Evolutionary conservation across 1,140 invertebrate genomes (phyloP).

Genomic region (Agrypnia vestita): DNA sequence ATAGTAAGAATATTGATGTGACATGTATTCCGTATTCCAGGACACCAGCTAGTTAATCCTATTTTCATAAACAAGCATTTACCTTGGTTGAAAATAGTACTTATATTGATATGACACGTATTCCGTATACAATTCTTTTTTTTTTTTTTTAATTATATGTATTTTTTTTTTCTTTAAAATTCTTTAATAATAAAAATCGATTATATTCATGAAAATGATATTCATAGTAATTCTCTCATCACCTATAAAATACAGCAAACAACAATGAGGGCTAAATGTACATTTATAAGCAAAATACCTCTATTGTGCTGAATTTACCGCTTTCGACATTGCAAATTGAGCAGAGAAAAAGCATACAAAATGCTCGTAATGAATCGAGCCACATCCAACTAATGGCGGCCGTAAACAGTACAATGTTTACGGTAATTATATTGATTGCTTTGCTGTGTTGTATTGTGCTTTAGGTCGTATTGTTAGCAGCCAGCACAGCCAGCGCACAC

Average conservation of each 20-base stretch:
- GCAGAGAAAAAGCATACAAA: constrained; percentile 7
- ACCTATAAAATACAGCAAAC: too few relatives aligned
- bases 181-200: not conserved
- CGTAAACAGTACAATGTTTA: constrained; percentile 7
- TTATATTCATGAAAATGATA: too few relatives aligned
- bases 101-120: too few relatives aligned
- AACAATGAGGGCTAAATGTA: too few relatives aligned
- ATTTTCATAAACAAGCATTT: too few relatives aligned
- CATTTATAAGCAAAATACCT: too few relatives aligned
- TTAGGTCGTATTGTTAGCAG: constrained; percentile 19
- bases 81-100: too few relatives aligned
- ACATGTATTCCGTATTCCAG: too few relatives aligned
- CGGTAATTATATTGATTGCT: constrained; percentile 30
- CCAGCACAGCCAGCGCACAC: not conserved
- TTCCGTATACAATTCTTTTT: too few relatives aligned
- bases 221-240: too few relatives aligned
- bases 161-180: not conserved
- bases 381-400: constrained; percentile 1
- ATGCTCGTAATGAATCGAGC: not conserved
- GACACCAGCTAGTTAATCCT: too few relatives aligned
- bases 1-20: too few relatives aligned
- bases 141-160: not conserved
- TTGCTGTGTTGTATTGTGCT: constrained; percentile 10
- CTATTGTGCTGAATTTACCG: not conserved
- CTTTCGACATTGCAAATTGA: constrained; percentile 4